Base-by-base conservation (phyloP, 2,113 vertebrate species). In the Antigone vipio region DNA sequence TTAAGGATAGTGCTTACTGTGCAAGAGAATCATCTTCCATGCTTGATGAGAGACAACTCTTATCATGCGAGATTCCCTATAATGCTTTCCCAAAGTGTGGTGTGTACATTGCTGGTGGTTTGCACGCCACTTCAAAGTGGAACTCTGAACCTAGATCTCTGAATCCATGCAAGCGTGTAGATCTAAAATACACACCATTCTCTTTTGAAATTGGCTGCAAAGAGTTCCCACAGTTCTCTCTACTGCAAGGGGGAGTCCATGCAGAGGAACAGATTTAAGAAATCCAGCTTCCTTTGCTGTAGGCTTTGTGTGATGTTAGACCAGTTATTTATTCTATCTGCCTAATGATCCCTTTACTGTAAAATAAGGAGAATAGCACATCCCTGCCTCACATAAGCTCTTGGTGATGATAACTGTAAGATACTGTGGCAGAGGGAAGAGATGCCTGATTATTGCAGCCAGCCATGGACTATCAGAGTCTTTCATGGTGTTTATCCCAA, bases 261-360 rank as follows among this genome's bases (percentile, higher is more conserved):
- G 24, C 24, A 23, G 49, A 68, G 82, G 42, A 27, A 0, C 26
- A 32, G 40, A 2, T 10, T 16, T 67, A 58, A 73, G 78, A 40
- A 86, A 4, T 17, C 4, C 40, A 3, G 22, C 23, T 30, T 17
- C 13, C 66, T 63, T 63, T 19, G 58, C 82, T 60, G 21, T 26
- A 45, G 42, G 2, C n/a, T 24, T 1, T 22, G 23, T 56, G 35
- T 63, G 73, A 5, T 0, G 0, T 10, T 32, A 80, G 82, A 8
- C 5, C 5, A 4, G 19, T 7, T 45, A 29, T 11, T 80, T 84
- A 42, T 35, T 56, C 63, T 29, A 4, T 11, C 67, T 66, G 34
- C 17, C 1, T 29, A 12, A 5, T 7, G 15, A 6, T 76, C 30
- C 30, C 27, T 8, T 11, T 49, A 2, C 20, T 32, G 27, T 21